Conservation (phyloP, 2,797 vertebrate species). For the Phataginus tetradactyla region DNA sequence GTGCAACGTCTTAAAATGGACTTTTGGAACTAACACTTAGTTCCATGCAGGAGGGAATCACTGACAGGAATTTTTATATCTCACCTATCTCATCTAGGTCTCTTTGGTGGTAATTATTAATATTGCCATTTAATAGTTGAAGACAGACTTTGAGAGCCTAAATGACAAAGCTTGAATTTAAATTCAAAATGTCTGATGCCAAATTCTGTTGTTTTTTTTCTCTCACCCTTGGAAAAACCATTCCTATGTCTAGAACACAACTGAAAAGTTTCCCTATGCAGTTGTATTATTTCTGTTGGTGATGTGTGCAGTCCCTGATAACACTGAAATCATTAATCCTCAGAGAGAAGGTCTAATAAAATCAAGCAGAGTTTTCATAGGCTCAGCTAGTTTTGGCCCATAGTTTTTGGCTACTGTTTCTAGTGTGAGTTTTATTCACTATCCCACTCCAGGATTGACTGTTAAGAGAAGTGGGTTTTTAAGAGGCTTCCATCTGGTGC, state of each 20-base stretch:
- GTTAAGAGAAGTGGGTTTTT: constrained; percentile 1
- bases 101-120: not conserved
- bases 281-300: not conserved
- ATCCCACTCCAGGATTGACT: not conserved
- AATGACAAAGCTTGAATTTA: not conserved
- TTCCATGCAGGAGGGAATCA: not conserved
- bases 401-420: not conserved
- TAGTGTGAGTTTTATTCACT: not conserved
- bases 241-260: not conserved
- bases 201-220: not conserved
- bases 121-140: not conserved
- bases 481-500: not conserved
- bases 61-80: not conserved
- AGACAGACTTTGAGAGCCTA: not conserved
- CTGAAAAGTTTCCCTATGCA: not conserved
- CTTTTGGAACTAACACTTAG: not conserved
- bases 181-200: not conserved
- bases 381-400: not conserved
- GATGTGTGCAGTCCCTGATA: not conserved
- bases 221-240: not conserved
- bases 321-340: not conserved
- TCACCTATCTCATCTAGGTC: not conserved
- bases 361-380: not conserved
- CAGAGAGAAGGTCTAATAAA: not conserved
- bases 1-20: not conserved